phyloP scores from a whole-genome alignment of 2,888 invertebrate species.

The Lasius fuliginosus region DNA sequence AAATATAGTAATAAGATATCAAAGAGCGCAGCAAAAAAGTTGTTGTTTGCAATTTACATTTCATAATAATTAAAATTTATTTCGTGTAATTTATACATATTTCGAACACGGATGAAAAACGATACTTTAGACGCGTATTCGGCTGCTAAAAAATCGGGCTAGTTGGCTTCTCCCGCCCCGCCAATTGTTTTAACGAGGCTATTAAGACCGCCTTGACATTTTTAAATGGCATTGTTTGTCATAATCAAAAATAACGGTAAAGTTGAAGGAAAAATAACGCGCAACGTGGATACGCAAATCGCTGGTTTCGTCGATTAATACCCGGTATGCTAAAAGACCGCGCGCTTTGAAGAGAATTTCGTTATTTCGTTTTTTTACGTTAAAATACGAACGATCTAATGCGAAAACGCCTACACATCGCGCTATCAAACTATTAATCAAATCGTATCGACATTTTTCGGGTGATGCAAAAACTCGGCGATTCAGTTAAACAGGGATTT shows the following conservation, averaged over 20 bases:
- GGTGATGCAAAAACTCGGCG: constrained; percentile 36
- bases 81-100: neutral
- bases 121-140: constrained; percentile 15
- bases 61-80: constrained; percentile 21
- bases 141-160: constrained; percentile 6
- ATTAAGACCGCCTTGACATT: constrained; percentile 37
- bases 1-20: neutral
- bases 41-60: neutral
- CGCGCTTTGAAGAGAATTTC: constrained; percentile 7
- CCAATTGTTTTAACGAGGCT: constrained; percentile 37
- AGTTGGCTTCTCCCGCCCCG: neutral
- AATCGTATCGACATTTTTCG: constrained; percentile 41
- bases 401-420: neutral
- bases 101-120: neutral
- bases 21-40: neutral
- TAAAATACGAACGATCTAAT: constrained; percentile 10
- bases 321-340: neutral
- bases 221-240: constrained; percentile 36
- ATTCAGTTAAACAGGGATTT: constrained; percentile 50
- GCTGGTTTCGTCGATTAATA: constrained; percentile 17
- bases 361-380: constrained; percentile 21
- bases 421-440: constrained; percentile 37
- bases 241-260: constrained; percentile 11
- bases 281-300: neutral
- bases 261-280: constrained; percentile 3